Percentiles rank a stretch among this genome's conserved stretches.
Conservation (phyloP, 2,797 vertebrate genomes). For the Sorex maritimensis region DNA sequence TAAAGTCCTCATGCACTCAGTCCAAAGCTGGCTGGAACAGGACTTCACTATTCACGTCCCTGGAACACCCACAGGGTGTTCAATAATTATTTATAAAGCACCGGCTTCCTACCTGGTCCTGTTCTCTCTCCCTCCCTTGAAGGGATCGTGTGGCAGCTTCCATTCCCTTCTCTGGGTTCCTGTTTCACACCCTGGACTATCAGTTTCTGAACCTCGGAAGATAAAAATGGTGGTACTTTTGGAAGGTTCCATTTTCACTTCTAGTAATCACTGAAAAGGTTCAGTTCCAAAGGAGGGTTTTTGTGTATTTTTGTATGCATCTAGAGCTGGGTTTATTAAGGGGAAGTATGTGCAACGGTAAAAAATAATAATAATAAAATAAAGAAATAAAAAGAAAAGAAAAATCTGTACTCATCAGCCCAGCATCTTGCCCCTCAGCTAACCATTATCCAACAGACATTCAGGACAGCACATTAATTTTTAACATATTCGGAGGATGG, state of each 20-base stretch:
- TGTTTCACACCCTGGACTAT: conserved; percentile 73
- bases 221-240: conserved; percentile 73
- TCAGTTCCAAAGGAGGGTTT: conserved; percentile 48
- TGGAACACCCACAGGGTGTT: background rate
- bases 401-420: background rate
- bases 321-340: background rate
- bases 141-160: conserved; percentile 68
- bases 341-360: conserved; percentile 27
- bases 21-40: background rate
- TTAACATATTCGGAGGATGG: conserved; percentile 29
- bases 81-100: conserved; percentile 23
- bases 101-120: conserved; percentile 56
- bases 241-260: conserved; percentile 62
- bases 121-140: conserved; percentile 51
- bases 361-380: background rate
- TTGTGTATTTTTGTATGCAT: background rate
- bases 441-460: background rate
- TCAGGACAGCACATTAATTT: background rate
- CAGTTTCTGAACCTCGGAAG: conserved; percentile 66
- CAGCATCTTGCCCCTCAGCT: background rate
- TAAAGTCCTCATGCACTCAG: background rate
- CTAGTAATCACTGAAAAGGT: background rate
- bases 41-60: background rate
- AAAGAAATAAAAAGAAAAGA: background rate
- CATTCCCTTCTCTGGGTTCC: conserved; percentile 79